Conservation (phyloP, 2,797 vertebrate species). For the Pelobates cultripes region DNA sequence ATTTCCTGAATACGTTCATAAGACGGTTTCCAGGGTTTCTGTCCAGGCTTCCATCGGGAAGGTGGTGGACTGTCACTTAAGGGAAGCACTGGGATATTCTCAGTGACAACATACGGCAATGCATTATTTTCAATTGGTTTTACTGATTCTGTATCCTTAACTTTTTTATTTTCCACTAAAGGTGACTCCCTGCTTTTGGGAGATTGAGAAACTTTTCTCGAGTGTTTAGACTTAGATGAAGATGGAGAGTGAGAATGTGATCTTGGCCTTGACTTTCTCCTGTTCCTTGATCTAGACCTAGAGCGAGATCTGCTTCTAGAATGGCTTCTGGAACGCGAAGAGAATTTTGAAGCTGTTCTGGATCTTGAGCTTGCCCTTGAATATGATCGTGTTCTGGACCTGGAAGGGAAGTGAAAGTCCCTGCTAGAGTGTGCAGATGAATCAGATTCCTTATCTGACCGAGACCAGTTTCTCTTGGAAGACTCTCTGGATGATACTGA, state of each 20-base stretch:
- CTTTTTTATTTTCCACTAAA: constrained; percentile 67
- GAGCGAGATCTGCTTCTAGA: constrained; percentile 67
- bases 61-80: constrained; percentile 96
- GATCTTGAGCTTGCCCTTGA: constrained; percentile 69
- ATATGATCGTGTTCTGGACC: constrained; percentile 76
- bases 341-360: constrained; percentile 42
- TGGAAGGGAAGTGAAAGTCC: constrained; percentile 79
- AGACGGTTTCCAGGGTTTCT: constrained; percentile 97
- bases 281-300: constrained; percentile 67
- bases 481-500: constrained; percentile 74
- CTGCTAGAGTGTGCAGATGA: constrained; percentile 75
- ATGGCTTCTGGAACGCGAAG: constrained; percentile 58
- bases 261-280: constrained; percentile 62
- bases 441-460: constrained; percentile 73
- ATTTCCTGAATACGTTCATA: constrained; percentile 90
- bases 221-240: constrained; percentile 61
- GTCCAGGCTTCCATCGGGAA: constrained; percentile 96
- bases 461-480: constrained; percentile 75
- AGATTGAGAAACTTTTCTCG: constrained; percentile 70
- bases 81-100: constrained; percentile 85
- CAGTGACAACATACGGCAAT: constrained; percentile 70
- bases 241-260: constrained; percentile 64
- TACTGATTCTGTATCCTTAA: constrained; percentile 68
- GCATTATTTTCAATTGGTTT: constrained; percentile 68
- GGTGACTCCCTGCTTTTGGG: constrained; percentile 70